Conservation (phyloP, 2,113 vertebrate species). For the Promerops cafer region DNA sequence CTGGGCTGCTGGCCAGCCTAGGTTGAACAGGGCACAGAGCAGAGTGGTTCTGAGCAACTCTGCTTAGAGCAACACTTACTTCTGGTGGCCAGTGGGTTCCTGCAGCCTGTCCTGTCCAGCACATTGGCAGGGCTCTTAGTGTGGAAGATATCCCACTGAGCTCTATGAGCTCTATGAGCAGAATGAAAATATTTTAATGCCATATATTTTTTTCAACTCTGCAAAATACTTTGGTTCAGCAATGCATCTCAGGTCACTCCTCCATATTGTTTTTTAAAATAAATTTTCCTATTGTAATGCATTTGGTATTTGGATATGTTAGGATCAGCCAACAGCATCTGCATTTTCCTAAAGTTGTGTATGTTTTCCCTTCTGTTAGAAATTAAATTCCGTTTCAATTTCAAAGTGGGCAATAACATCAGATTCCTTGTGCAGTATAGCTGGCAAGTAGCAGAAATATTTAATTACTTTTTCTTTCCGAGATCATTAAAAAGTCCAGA, state of each 20-base stretch:
- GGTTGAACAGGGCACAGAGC: rapidly evolving
- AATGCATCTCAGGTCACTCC: neutral
- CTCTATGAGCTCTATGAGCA: neutral
- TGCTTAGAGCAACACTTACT: neutral
- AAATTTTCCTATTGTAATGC: neutral
- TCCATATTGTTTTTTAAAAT: neutral
- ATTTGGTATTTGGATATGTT: neutral
- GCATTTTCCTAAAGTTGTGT: neutral
- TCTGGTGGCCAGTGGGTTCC: neutral
- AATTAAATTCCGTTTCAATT: neutral
- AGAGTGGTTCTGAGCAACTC: neutral
- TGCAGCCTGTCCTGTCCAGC: neutral
- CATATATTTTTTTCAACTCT: neutral
- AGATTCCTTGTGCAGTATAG: neutral
- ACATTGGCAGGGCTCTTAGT: rapidly evolving
- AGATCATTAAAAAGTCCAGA: neutral
- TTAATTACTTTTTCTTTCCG: neutral
- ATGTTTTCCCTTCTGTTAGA: neutral
- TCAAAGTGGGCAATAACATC: neutral
- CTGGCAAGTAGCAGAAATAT: neutral
- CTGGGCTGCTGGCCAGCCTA: neutral
- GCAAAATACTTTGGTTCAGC: neutral
- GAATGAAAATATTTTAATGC: neutral
- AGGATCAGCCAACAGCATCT: neutral
- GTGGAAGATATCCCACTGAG: neutral